Conservation (phyloP, 2,888 invertebrate genomes). For the Conus canariensis region DNA sequence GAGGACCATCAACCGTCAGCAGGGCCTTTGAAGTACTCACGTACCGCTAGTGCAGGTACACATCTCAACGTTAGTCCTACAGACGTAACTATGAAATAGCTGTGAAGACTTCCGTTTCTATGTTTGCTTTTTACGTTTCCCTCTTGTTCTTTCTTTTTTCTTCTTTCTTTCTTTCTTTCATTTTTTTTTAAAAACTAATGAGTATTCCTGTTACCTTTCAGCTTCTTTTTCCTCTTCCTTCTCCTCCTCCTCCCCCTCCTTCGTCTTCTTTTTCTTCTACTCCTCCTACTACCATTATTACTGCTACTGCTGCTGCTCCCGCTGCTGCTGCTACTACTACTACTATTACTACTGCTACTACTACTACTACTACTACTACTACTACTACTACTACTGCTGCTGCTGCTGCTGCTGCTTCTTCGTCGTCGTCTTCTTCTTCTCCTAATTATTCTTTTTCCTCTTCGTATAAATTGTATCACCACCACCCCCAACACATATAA, state of each 20-base stretch:
- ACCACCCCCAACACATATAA: no score
- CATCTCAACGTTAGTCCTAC: no score
- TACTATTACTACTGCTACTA: conserved; percentile 18
- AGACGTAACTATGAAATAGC: no score
- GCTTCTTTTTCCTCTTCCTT: conserved; percentile 28
- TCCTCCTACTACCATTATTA: neutral
- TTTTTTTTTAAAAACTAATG: neutral
- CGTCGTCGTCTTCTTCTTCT: no score
- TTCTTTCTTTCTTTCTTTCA: neutral
- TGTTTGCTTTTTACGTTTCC: no score
- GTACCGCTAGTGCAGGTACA: no score
- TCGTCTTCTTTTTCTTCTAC: no score
- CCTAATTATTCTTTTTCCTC: neutral
- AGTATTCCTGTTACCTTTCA: neutral
- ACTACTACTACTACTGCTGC: conserved; percentile 27
- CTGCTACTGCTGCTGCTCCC: conserved; percentile 1
- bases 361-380: neutral
- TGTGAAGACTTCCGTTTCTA: no score
- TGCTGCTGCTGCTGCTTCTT: neutral
- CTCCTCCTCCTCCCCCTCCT: neutral
- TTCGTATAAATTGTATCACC: neutral
- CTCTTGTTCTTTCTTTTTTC: no score
- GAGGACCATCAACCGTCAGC: no score
- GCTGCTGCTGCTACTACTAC: neutral
- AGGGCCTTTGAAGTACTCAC: no score